phyloP scores from a whole-genome alignment of 1,140 invertebrate species.

The Ptiloglossa arizonensis region DNA sequence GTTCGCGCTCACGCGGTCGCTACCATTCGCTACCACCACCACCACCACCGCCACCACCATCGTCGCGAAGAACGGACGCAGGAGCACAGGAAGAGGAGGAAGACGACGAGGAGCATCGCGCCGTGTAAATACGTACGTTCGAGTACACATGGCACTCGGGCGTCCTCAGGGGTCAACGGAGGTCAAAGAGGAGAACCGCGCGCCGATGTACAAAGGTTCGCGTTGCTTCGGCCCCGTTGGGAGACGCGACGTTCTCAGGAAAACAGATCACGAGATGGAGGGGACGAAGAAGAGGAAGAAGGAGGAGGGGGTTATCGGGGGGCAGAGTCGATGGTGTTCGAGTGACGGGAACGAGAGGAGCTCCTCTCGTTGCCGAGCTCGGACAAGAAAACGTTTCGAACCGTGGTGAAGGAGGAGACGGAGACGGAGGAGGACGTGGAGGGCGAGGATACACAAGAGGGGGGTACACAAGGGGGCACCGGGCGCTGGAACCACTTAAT shows the following conservation, averaged over 20 bases:
- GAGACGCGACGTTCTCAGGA: slow-evolving; percentile 58
- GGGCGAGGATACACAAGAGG: not conserved
- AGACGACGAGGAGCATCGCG: slow-evolving; percentile 21
- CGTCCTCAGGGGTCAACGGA: slow-evolving; percentile 61
- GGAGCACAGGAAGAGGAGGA: slow-evolving; percentile 26
- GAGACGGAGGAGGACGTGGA: not conserved
- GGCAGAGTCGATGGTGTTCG: slow-evolving; percentile 62
- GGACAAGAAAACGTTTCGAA: slow-evolving; percentile 33
- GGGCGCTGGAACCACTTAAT: slow-evolving; percentile 66
- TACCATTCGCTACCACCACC: slow-evolving; percentile 9
- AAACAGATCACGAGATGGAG: slow-evolving; percentile 66
- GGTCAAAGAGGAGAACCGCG: slow-evolving; percentile 61
- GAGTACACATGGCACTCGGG: slow-evolving; percentile 47
- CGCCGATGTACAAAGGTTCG: slow-evolving; percentile 50
- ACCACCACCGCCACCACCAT: too few species aligned
- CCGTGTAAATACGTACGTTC: slow-evolving; percentile 56
- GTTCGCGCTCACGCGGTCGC: slow-evolving; percentile 11
- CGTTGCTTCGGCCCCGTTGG: slow-evolving; percentile 37
- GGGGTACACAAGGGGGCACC: slow-evolving; percentile 35
- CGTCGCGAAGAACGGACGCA: not conserved
- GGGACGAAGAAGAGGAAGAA: too few species aligned
- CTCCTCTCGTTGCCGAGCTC: slow-evolving; percentile 6
- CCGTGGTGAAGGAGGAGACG: too few species aligned
- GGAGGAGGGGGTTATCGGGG: too few species aligned
- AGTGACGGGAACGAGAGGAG: slow-evolving; percentile 52